A percentile compares a stretch with the other conserved stretches of the same genome.
Evolutionary conservation across 2,888 invertebrate genomes (phyloP).

Genomic region (Dasypolia templi): DNA sequence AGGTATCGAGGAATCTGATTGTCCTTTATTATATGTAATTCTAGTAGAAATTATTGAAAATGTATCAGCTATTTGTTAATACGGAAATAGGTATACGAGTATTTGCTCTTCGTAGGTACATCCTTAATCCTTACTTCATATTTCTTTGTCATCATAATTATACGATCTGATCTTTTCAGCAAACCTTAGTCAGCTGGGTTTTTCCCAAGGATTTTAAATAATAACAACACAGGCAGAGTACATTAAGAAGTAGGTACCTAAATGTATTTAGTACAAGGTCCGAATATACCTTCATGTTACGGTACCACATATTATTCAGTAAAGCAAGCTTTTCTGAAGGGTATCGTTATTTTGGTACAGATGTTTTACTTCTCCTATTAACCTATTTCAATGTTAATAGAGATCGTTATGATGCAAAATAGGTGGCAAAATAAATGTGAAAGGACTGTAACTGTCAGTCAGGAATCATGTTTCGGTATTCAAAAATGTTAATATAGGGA

Average conservation of each 20-base stretch:
- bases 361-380: neutral
- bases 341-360: no score
- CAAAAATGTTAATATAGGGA: neutral
- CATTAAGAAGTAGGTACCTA: neutral
- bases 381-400: neutral
- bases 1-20: no score
- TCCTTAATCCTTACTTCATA: no score
- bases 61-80: no score
- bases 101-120: neutral
- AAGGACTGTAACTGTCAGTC: neutral
- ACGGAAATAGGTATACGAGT: no score
- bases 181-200: neutral
- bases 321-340: neutral
- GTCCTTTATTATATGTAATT: no score
- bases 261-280: constrained; percentile 8
- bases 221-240: neutral
- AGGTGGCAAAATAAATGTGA: no score
- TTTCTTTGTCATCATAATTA: constrained; percentile 1
- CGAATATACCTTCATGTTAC: neutral
- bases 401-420: neutral
- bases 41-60: no score
- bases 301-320: neutral
- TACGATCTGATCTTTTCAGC: neutral
- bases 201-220: neutral
- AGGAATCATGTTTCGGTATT: neutral